A percentile compares a stretch with the other conserved stretches of the same genome.
Evolutionary conservation across 1,140 invertebrate genomes (phyloP).

Genomic region (Drosophila saltans): DNA sequence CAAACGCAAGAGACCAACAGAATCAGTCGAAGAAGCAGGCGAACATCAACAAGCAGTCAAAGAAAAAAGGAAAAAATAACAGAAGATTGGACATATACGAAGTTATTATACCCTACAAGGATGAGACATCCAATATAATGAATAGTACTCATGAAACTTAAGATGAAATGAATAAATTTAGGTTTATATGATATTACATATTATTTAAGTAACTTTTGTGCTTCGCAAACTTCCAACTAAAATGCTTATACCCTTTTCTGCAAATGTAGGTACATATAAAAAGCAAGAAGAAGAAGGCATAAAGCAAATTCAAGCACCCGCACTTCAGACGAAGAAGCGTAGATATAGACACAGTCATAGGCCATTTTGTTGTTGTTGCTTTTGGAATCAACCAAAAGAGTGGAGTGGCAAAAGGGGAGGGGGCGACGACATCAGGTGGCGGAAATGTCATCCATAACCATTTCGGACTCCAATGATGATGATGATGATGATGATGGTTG

Average conservation of each 20-base stretch:
- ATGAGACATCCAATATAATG: too few species aligned
- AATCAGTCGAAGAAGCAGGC: conserved; percentile 14
- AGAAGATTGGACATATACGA: conserved; percentile 10
- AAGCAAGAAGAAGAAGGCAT: conserved; percentile 23
- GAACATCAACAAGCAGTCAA: conserved; percentile 30
- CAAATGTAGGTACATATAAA: neutral
- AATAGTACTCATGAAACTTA: too few species aligned
- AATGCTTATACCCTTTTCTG: neutral
- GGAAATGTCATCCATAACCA: conserved; percentile 49
- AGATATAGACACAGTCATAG: conserved; percentile 45
- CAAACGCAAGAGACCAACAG: conserved; percentile 72
- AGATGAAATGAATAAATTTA: too few species aligned
- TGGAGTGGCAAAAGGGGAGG: conserved; percentile 7
- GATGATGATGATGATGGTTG: conserved; percentile 39
- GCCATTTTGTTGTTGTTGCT: conserved; percentile 53
- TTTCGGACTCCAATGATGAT: conserved; percentile 49
- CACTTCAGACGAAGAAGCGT: conserved; percentile 69
- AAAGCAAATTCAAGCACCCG: conserved; percentile 64
- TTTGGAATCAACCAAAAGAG: conserved; percentile 33
- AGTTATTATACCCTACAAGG: neutral
- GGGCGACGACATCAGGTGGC: conserved; percentile 26
- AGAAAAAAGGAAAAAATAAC: conserved; percentile 22
- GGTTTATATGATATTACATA: too few species aligned
- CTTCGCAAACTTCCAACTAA: neutral
- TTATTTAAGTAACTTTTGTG: neutral